Evolutionary conservation across 2,888 invertebrate genomes (phyloP), one percentile per base, ranked within the genome.

Genomic region (Eupithecia centaureata): DNA sequence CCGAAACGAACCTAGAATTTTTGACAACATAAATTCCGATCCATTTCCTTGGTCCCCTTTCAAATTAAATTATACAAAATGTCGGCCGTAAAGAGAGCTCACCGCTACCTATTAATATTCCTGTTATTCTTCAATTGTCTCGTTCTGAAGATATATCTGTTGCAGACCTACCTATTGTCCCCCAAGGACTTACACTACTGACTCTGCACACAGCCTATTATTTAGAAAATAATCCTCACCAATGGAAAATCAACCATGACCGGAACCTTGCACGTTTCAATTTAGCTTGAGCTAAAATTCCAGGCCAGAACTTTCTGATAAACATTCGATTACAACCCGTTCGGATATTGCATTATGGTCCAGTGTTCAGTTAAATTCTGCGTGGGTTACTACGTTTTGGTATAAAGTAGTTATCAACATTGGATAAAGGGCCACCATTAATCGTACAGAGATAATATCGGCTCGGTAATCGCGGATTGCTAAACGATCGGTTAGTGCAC

Each of bases 371-470:
- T 79, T 74, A 18, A 68, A 56, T 30, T 10, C 13, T 22, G n/a
- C 27, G 61, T 60, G 67, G 67, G 74, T 80, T 84, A 77, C 64
- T 77, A 68, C 79, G 79, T 87, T 86, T 78, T 63, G 74, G 70
- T 61, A 61, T 64, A 74, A 66, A 70, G 64, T 65, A 71, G 77
- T 77, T 83, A 84, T 87, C 87, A 88, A 87, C 88, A 84, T 88
- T 87, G 90, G 90, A 90, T 91, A 90, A 89, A 90, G 89, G 90
- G 89, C 85, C 81, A 77, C 85, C 88, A 91, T 91, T 90, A 91
- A 91, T 91, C 90, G 89, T 86, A 78, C 78, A 77, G 79, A 84
- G 91, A 91, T 91, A 91, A 90, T 89, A 91, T 91, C 91, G 86
- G 85, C 82, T 84, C 83, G 79, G 90, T 90, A 90, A 91, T 89